These are phyloP conservation scores for Hyposoter didymator DNA, from an alignment of 2,888 invertebrate species.

Conservation along the genomic window DNA sequence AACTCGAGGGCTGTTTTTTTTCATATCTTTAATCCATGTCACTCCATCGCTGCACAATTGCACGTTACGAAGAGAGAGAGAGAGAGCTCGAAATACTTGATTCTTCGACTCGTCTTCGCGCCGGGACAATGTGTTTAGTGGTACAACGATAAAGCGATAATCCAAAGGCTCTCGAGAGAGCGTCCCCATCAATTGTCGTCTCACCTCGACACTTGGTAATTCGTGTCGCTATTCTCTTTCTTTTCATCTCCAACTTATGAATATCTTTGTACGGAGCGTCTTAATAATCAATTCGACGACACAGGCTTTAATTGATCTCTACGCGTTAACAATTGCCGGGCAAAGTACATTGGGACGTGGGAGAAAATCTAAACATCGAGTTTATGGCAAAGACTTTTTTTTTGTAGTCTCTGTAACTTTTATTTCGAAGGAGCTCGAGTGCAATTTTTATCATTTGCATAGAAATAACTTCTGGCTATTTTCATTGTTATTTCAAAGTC, in stretches of 20 bases:
- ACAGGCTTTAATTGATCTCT: not conserved
- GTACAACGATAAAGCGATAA: slow-evolving; percentile 63
- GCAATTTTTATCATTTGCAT: not conserved
- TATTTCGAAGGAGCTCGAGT: no score
- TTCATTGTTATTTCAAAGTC: not conserved
- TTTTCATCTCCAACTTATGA: slow-evolving; percentile 6
- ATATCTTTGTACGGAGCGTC: not conserved
- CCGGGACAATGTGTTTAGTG: slow-evolving; percentile 46
- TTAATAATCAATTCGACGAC: not conserved
- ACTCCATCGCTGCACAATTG: slow-evolving; percentile 52
- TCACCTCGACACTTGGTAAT: slow-evolving; percentile 50
- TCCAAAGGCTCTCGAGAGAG: slow-evolving; percentile 39
- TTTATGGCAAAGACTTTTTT: not conserved
- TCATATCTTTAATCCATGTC: slow-evolving; percentile 68
- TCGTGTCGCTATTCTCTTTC: not conserved
- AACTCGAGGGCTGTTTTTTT: slow-evolving; percentile 69
- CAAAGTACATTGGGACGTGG: not conserved
- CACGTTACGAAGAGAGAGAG: slow-evolving; percentile 36
- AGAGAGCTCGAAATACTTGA: slow-evolving; percentile 23
- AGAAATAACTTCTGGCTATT: not conserved
- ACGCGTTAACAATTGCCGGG: not conserved
- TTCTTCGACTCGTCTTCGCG: slow-evolving; percentile 8
- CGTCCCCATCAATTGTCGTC: slow-evolving; percentile 51
- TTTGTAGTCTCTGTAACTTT: not conserved
- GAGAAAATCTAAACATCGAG: not conserved